These are phyloP conservation scores for Halisarca cf. caerulea DNA, from an alignment of 37 sponge, comb jelly and placozoan genomes.

Conservation along the genomic window DNA sequence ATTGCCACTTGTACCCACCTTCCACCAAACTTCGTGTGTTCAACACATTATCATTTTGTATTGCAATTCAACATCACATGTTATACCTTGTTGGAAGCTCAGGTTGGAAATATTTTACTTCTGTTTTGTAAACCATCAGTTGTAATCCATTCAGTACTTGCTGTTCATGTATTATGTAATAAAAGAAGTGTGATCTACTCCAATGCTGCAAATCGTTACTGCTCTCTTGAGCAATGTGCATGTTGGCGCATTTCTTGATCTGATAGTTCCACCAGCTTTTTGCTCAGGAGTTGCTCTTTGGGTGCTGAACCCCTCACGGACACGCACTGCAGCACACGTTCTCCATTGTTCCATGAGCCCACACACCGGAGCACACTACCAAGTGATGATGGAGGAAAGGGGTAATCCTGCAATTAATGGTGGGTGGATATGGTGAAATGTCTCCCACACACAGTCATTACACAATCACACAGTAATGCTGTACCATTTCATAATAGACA, in stretches of 20 bases:
- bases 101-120: too few species aligned
- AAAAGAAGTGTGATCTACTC: too few species aligned
- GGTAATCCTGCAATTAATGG: conserved; percentile 30
- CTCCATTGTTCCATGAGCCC: conserved; percentile 46
- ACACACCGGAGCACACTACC: conserved; percentile 30
- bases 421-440: conserved; percentile 20
- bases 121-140: too few species aligned
- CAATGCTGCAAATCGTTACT: too few species aligned
- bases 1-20: too few species aligned
- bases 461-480: neutral
- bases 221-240: conserved; percentile 15
- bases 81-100: too few species aligned
- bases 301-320: conserved; percentile 38
- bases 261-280: conserved; percentile 11
- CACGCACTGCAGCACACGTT: conserved; percentile 44
- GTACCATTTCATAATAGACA: conserved; percentile 72
- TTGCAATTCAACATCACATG: too few species aligned
- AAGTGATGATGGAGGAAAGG: neutral
- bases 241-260: conserved; percentile 54
- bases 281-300: conserved; percentile 25
- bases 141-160: too few species aligned
- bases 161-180: too few species aligned
- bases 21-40: too few species aligned
- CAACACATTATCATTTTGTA: too few species aligned
- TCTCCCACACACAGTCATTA: too few species aligned